Evolutionary conservation across 2,113 vertebrate species (phyloP).

Genomic region (Dunckerocampus dactyliophorus): DNA sequence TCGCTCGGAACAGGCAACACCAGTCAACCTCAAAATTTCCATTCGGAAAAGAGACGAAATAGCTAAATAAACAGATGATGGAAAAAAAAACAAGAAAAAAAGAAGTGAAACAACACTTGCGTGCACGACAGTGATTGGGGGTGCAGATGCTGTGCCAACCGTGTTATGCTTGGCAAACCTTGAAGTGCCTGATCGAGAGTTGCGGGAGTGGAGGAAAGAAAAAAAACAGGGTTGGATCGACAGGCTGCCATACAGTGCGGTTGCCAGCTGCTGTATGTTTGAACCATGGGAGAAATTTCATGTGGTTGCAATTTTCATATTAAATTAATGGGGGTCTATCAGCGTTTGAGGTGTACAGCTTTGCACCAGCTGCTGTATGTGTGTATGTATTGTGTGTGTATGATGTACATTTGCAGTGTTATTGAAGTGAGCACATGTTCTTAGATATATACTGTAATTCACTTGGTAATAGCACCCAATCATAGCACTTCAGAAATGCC

Average conservation of each 20-base stretch:
- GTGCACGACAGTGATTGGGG: conserved; percentile 44
- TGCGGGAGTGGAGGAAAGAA: conserved; percentile 24
- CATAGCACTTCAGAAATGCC: conserved; percentile 50
- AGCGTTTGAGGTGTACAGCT: conserved; percentile 54
- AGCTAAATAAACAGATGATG: conserved; percentile 67
- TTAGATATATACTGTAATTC: conserved; percentile 40
- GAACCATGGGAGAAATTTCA: conserved; percentile 69
- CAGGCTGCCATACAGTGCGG: conserved; percentile 52
- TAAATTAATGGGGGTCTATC: conserved; percentile 66
- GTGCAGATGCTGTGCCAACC: conserved; percentile 57
- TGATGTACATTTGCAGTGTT: conserved; percentile 33
- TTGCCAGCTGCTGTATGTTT: conserved; percentile 62
- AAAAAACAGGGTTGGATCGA: conserved; percentile 36
- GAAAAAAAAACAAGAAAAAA: conserved; percentile 59
- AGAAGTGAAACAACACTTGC: conserved; percentile 56
- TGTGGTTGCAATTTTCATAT: conserved; percentile 75
- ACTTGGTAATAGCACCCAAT: conserved; percentile 49
- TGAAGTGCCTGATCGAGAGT: conserved; percentile 61
- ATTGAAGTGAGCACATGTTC: conserved; percentile 37
- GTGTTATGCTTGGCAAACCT: conserved; percentile 73
- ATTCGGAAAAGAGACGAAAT: conserved; percentile 66
- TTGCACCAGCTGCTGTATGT: conserved; percentile 29
- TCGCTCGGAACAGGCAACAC: conserved; percentile 66
- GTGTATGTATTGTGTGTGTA: conserved; percentile 8
- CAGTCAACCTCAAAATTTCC: conserved; percentile 74